These are phyloP conservation scores for Drosophila anomelani DNA, from an alignment of 2,888 invertebrate species.

Conservation along the genomic window DNA sequence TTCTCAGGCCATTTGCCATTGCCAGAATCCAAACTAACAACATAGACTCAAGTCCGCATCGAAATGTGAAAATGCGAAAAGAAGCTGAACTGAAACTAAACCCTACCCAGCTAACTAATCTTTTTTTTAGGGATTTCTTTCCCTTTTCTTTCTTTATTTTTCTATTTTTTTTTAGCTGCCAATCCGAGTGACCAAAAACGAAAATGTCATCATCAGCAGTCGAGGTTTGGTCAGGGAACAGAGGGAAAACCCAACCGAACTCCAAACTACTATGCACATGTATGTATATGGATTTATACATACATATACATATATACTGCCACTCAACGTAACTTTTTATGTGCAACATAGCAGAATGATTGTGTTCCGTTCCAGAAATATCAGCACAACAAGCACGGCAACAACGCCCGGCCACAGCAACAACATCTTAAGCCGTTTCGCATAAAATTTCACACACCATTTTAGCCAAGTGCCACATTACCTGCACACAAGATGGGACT, in stretches of 20 bases:
- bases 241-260: constrained; percentile 38
- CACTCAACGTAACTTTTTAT: constrained; percentile 80
- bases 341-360: constrained; percentile 80
- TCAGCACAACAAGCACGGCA: constrained; percentile 74
- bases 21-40: constrained; percentile 54
- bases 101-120: constrained; percentile 70
- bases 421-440: constrained; percentile 76
- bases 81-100: constrained; percentile 25
- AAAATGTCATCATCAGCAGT: constrained; percentile 78
- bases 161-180: constrained; percentile 46
- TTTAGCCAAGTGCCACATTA: constrained; percentile 82
- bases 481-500: constrained; percentile 81
- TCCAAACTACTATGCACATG: constrained; percentile 24
- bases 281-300: constrained; percentile 13
- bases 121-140: constrained; percentile 70
- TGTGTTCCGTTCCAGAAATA: constrained; percentile 80
- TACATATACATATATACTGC: constrained; percentile 52
- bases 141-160: constrained; percentile 7
- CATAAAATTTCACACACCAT: constrained; percentile 83
- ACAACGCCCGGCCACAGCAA: constrained; percentile 43
- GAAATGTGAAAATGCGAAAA: constrained; percentile 24
- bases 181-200: constrained; percentile 70
- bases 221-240: constrained; percentile 59
- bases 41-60: constrained; percentile 59
- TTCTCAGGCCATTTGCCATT: constrained; percentile 36